Evolutionary conservation across 2,113 vertebrate species (phyloP).

Genomic region (Electrona antarctica): DNA sequence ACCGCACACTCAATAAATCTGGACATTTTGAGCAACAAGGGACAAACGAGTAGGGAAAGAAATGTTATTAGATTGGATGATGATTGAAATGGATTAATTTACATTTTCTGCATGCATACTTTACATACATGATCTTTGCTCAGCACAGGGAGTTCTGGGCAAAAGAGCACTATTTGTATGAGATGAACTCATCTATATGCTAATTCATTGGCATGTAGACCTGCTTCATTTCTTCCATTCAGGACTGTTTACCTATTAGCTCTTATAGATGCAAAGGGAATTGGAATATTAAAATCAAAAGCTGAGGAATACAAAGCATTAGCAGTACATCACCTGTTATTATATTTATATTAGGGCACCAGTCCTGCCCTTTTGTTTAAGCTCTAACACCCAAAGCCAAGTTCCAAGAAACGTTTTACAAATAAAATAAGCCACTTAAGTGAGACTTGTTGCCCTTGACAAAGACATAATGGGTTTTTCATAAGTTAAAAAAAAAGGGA

Average conservation of each 20-base stretch:
- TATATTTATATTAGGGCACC: slow-evolving; percentile 68
- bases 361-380: slow-evolving; percentile 72
- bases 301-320: slow-evolving; percentile 74
- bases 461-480: slow-evolving; percentile 35
- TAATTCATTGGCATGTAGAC: slow-evolving; percentile 84
- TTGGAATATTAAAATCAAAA: slow-evolving; percentile 76
- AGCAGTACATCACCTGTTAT: slow-evolving; percentile 75
- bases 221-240: slow-evolving; percentile 81
- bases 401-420: slow-evolving; percentile 51
- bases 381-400: slow-evolving; percentile 51
- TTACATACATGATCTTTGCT: slow-evolving; percentile 84
- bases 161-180: slow-evolving; percentile 84
- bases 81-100: slow-evolving; percentile 83
- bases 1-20: slow-evolving; percentile 59
- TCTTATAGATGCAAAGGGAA: slow-evolving; percentile 79
- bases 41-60: slow-evolving; percentile 64
- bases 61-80: slow-evolving; percentile 79
- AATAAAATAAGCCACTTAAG: slow-evolving; percentile 58
- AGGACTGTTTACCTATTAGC: slow-evolving; percentile 86
- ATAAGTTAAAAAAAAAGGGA: slow-evolving; percentile 40
- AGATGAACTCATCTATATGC: slow-evolving; percentile 89
- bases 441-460: slow-evolving; percentile 57
- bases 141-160: slow-evolving; percentile 80
- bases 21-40: slow-evolving; percentile 71
- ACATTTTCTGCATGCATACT: slow-evolving; percentile 81